Evolutionary conservation across 2,113 vertebrate genomes (phyloP), one percentile per base, ranked within the genome.

Genomic region (Ranitomeya imitator): DNA sequence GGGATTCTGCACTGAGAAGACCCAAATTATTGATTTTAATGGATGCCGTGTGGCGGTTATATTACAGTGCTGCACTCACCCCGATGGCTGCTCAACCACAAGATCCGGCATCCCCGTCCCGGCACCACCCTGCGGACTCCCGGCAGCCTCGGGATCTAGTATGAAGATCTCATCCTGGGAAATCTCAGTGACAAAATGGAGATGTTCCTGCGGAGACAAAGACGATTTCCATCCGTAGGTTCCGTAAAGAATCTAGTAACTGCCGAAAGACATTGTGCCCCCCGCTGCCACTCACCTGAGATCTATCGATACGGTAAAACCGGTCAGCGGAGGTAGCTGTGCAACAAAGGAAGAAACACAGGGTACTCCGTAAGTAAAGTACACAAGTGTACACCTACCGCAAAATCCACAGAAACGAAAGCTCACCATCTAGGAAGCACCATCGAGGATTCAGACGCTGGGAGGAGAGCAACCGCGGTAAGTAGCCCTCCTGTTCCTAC

Each of bases 361-460:
- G 67, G 31, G 37, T 37, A 37, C 13, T 71, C 23, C 26, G 23
- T 13, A 6, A 9, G 23, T 69, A 10, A 6, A 19, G 10, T 10
- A 63, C 67, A 69, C 13, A 26, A 12, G 0, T 10, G 3, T 63
- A 45, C 37, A 45, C 37, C 3, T 45, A 45, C 37, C 37, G 37
- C 37, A 45, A 1, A 1, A 3, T 45, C 37, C 37, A 45, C 37
- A 45, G 0, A 69, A 4, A 26, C 83, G 5, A n/a, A 31, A 71
- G 96, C 97, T 98, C 92, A 99, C 98, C 99, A 2, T 99, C 98
- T 92, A 99, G 95, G 94, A 99, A 99, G 94, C 98, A 99, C 98
- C 98, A 99, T 93, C 96, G 96, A 23, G 97, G 92, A 85, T 98
- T 99, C 57, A 99, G 96, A 91, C 96, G 95, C 90, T 97, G 96